These are phyloP conservation scores for Eurytoma californica DNA, from an alignment of 2,888 invertebrate species.

Conservation along the genomic window DNA sequence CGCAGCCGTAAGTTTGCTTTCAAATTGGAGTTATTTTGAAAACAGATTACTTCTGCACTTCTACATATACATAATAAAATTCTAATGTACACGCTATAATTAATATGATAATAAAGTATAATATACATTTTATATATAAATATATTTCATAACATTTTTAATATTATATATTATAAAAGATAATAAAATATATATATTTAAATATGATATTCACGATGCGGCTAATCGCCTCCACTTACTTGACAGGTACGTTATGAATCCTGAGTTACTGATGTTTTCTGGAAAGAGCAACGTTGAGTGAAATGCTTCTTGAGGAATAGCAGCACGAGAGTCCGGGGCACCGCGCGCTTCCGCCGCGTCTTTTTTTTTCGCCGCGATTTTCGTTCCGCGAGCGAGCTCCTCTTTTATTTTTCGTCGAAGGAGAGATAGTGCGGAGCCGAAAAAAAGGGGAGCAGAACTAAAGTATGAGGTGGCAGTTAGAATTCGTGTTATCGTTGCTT, in stretches of 20 bases:
- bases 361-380: constrained; percentile 39
- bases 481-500: constrained; percentile 28
- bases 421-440: background rate
- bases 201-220: background rate
- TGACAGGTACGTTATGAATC: constrained; percentile 74
- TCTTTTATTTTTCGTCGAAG: constrained; percentile 1
- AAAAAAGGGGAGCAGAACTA: background rate
- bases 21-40: background rate
- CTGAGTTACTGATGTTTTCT: constrained; percentile 74
- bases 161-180: background rate
- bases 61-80: too few species aligned
- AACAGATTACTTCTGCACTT: background rate
- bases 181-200: background rate
- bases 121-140: too few species aligned
- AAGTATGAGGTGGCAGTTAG: constrained; percentile 37
- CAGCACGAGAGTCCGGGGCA: constrained; percentile 58
- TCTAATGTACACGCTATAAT: too few species aligned
- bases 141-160: too few species aligned
- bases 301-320: constrained; percentile 62
- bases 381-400: constrained; percentile 5
- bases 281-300: constrained; percentile 72
- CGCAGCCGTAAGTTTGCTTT: background rate
- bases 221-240: constrained; percentile 67
- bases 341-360: background rate
- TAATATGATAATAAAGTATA: too few species aligned